These are phyloP conservation scores for Bombus polaris DNA, from an alignment of 1,140 invertebrate genomes.

Conservation along the genomic window DNA sequence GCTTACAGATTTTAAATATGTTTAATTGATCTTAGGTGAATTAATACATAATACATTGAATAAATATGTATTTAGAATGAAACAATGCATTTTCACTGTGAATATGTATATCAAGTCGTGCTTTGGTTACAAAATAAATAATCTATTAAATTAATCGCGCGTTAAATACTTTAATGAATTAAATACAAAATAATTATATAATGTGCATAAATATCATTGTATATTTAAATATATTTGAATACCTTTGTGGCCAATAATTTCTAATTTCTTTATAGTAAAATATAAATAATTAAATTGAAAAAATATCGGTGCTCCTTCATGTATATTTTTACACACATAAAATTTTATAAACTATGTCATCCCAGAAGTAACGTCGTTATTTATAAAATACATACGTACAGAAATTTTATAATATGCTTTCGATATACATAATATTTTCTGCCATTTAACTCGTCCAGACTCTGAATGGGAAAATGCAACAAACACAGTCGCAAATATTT, in stretches of 20 bases:
- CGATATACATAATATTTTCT: too few species aligned
- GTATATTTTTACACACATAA: neutral
- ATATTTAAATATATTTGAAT: conserved; percentile 13
- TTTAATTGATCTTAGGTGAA: neutral
- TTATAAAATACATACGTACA: neutral
- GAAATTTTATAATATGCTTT: neutral
- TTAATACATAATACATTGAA: neutral
- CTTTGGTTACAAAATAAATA: conserved; percentile 12
- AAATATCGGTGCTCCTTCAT: neutral
- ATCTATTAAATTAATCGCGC: neutral
- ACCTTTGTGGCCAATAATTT: neutral
- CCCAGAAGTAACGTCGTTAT: neutral
- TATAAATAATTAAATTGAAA: conserved; percentile 6
- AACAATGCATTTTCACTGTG: neutral
- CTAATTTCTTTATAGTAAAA: neutral
- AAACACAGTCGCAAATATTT: too few species aligned
- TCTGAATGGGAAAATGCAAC: too few species aligned
- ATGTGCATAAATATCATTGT: neutral
- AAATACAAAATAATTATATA: neutral
- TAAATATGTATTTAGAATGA: neutral
- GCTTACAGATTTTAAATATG: too few species aligned
- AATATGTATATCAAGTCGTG: neutral
- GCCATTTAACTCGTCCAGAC: too few species aligned
- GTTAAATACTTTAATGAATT: conserved; percentile 1
- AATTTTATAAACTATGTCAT: neutral